A percentile compares a stretch with the other conserved stretches of the same genome.
Evolutionary conservation across 1,140 invertebrate genomes (phyloP).

Genomic region (Papilio dardanus): DNA sequence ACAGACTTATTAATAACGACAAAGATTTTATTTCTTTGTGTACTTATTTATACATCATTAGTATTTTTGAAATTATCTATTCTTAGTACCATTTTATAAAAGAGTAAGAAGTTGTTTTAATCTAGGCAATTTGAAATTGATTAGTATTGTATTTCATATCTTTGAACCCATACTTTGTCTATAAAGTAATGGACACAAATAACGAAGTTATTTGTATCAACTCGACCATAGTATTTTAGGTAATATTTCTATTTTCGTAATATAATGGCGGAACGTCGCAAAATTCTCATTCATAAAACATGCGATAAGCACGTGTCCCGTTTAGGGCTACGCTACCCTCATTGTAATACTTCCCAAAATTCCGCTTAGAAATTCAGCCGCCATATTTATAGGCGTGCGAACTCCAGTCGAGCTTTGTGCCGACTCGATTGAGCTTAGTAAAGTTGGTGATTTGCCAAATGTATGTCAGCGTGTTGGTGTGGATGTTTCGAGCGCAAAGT

Average conservation of each 20-base stretch:
- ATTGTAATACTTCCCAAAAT: constrained; percentile 41
- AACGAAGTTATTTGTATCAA: background rate
- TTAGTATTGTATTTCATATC: background rate
- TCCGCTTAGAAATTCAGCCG: constrained; percentile 29
- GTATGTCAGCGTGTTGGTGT: constrained; percentile 42
- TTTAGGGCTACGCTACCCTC: constrained; percentile 38
- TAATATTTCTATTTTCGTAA: constrained; percentile 4
- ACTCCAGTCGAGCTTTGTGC: constrained; percentile 32
- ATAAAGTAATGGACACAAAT: background rate
- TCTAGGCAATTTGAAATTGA: background rate
- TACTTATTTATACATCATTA: background rate
- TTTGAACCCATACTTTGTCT: background rate
- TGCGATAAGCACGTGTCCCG: constrained; percentile 55
- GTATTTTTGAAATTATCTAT: background rate
- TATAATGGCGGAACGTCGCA: constrained; percentile 51
- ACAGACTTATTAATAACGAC: background rate
- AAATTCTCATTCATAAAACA: constrained; percentile 67
- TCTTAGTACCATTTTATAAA: background rate
- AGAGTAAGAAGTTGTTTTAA: background rate
- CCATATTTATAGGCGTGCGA: constrained; percentile 31
- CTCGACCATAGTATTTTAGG: background rate
- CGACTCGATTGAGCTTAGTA: constrained; percentile 40
- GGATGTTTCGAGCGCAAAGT: constrained; percentile 56
- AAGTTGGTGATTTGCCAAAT: constrained; percentile 66
- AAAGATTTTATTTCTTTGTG: background rate